These are phyloP conservation scores for Blomia tropicalis DNA, from an alignment of 2,888 invertebrate species.

Conservation along the genomic window DNA sequence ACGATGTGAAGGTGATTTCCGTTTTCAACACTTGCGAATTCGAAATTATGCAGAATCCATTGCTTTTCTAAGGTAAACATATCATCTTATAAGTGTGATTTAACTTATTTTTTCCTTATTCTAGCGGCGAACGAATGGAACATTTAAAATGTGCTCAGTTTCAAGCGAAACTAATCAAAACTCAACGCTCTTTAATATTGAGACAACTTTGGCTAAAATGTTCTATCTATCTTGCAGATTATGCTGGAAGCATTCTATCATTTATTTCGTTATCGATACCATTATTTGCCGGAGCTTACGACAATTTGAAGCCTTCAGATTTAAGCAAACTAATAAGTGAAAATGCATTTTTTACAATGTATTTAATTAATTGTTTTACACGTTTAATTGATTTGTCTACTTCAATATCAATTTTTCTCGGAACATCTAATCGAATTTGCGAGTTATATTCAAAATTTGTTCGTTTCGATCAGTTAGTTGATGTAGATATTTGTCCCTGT, in stretches of 20 bases:
- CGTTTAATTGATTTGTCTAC: conserved; percentile 41
- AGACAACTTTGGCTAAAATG: conserved; percentile 36
- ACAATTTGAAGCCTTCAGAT: conserved; percentile 37
- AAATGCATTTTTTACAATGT: conserved; percentile 44
- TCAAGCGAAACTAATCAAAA: conserved; percentile 27
- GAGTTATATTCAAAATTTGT: conserved; percentile 12
- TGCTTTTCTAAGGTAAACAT: conserved; percentile 35
- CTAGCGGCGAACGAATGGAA: conserved; percentile 28
- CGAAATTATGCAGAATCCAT: conserved; percentile 41
- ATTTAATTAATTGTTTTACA: conserved; percentile 44
- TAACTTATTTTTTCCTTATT: neutral
- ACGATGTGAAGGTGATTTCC: conserved; percentile 43
- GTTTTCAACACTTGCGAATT: conserved; percentile 43
- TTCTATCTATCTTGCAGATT: conserved; percentile 38
- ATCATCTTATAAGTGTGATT: neutral
- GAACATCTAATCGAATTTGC: conserved; percentile 32
- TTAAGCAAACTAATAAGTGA: conserved; percentile 42
- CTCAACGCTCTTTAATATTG: conserved; percentile 37
- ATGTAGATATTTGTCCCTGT: neutral
- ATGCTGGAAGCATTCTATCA: conserved; percentile 44
- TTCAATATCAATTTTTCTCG: conserved; percentile 40
- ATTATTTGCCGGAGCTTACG: conserved; percentile 41
- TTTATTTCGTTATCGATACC: conserved; percentile 44
- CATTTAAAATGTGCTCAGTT: conserved; percentile 22
- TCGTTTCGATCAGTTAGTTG: neutral